Evolutionary conservation across 2,888 invertebrate species (phyloP).

Genomic region (Ochropacha duplaris): DNA sequence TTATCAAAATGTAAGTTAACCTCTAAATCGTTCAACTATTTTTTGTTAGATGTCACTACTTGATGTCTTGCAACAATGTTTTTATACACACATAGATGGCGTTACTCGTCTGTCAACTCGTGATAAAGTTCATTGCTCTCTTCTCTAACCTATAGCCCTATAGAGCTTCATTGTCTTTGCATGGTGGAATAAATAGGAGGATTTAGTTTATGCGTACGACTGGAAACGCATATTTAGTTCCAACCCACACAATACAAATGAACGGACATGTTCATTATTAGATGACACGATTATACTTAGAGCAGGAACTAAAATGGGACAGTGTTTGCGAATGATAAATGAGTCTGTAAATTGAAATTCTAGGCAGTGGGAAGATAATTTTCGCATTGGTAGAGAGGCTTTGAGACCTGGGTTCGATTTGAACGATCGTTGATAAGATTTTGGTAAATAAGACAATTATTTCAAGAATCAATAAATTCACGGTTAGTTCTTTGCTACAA

Average conservation of each 20-base stretch:
- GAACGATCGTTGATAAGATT: too few species aligned
- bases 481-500: too few species aligned
- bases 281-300: neutral
- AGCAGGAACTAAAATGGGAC: neutral
- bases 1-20: neutral
- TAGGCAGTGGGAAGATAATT: conserved; percentile 8
- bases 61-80: neutral
- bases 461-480: too few species aligned
- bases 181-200: conserved; percentile 21
- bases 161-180: conserved; percentile 7
- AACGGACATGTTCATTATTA: neutral
- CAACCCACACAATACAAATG: neutral
- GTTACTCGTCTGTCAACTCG: neutral
- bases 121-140: conserved; percentile 29
- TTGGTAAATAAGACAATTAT: too few species aligned
- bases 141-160: conserved; percentile 23
- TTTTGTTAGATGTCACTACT: conserved; percentile 23
- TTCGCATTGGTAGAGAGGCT: too few species aligned
- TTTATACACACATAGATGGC: neutral
- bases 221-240: conserved; percentile 21
- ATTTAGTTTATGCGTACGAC: conserved; percentile 28
- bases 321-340: neutral
- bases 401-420: too few species aligned
- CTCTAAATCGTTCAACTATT: neutral
- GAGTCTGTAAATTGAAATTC: conserved; percentile 7